Evolutionary conservation across 1,140 invertebrate species (phyloP), one percentile per base, ranked within the genome.

Genomic region (Hestina assimilis): DNA sequence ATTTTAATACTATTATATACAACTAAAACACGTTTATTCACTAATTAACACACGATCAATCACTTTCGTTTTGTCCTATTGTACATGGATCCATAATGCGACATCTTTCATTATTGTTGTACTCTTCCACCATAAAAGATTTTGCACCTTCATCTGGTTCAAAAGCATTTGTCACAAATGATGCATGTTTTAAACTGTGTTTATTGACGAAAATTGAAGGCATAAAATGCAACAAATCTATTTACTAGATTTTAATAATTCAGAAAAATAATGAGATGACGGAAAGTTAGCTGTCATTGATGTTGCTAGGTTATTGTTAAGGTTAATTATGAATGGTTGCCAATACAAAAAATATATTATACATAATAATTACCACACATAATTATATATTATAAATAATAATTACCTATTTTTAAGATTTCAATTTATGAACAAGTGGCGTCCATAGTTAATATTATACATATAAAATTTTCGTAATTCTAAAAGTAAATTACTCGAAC

Each of bases 61-160:
- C 78, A 87, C 84, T 87, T 87, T 87, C 84, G 77, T 87, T 85
- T 87, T 76, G 84, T 87, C 63, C 82, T 75, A 70, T 75, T 87
- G 80, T 87, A 87, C 63, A 76, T 75, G 59, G 66, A 81, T 74
- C 83, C 78, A 73, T 69, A 78, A 62, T 61, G 69, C 62, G 75
- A 83, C 83, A 87, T 87, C 52, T 82, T 83, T 76, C 79, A 80
- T 80, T 68, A 66, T 73, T 59, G 41, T 59, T 68, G 71, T 75
- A 55, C 56, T 66, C 67, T 78, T 72, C 52, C 38, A 66, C 57
- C 57, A 66, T 76, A 62, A 9, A 35, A 40, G 4, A 5, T n/a
- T 40, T 26, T 11, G 2, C 47, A 40, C 47, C 28, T 4, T 14
- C 29, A 9, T 33, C 3, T 1, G 9, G n/a, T 35, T 19, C 6